Evolutionary conservation across 2,113 vertebrate genomes (phyloP).

Genomic region (Empidonax traillii): DNA sequence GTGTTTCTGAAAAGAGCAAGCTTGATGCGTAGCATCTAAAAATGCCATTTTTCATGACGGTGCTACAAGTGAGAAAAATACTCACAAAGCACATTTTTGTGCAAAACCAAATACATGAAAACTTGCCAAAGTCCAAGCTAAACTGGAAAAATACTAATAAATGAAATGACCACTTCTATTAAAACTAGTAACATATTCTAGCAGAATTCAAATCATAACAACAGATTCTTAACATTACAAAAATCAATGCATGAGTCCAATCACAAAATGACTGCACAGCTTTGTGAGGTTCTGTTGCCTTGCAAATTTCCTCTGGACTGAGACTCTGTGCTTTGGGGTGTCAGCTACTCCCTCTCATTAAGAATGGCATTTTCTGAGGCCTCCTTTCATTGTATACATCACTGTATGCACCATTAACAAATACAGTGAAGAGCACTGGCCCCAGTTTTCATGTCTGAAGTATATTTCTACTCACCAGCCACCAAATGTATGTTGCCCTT

Average conservation of each 20-base stretch:
- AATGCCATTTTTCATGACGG: background rate
- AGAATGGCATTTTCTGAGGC: background rate
- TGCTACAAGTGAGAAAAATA: background rate
- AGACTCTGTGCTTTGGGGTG: background rate
- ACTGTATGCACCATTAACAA: background rate
- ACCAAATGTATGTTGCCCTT: background rate
- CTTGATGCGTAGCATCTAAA: background rate
- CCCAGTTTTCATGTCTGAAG: background rate
- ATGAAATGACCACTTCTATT: background rate
- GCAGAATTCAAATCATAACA: background rate
- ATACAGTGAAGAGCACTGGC: background rate
- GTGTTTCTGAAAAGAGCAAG: constrained; percentile 54
- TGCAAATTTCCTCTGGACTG: background rate
- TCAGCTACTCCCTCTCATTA: background rate
- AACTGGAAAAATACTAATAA: background rate
- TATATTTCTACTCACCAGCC: background rate
- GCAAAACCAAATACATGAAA: background rate
- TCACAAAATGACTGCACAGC: background rate
- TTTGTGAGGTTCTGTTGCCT: background rate
- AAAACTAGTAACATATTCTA: background rate
- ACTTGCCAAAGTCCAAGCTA: background rate
- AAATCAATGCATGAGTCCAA: background rate
- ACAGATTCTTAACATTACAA: background rate
- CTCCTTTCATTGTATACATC: background rate
- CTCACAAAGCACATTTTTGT: background rate